Evolutionary conservation across 2,797 vertebrate species (phyloP).

Genomic region (Eulemur albifrons): DNA sequence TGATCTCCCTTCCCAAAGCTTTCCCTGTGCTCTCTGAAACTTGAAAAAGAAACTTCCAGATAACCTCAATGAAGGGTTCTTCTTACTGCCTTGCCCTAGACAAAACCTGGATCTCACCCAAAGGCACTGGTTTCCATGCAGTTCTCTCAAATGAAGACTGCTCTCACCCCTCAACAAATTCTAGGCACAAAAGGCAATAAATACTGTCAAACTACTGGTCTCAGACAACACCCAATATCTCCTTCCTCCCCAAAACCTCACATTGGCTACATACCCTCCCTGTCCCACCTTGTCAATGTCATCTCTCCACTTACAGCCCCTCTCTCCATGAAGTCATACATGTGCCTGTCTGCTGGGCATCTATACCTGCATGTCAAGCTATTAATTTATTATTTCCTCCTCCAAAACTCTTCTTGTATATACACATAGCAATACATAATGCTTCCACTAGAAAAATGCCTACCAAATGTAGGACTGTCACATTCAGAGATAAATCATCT

Average conservation of each 20-base stretch:
- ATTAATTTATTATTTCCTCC: neutral
- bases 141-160: neutral
- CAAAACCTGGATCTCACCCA: neutral
- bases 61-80: neutral
- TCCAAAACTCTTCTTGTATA: neutral
- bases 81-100: neutral
- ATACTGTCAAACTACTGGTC: neutral
- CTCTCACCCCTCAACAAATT: neutral
- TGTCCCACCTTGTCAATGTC: neutral
- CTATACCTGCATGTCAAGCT: neutral
- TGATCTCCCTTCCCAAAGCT: neutral
- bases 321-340: neutral
- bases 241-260: neutral
- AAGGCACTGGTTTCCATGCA: neutral
- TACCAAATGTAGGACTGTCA: neutral
- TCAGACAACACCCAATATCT: neutral
- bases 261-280: neutral
- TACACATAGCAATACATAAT: neutral
- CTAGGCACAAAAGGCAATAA: neutral
- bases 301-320: neutral
- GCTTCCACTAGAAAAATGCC: neutral
- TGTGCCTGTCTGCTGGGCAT: neutral
- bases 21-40: neutral
- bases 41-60: neutral
- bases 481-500: constrained; percentile 2